A percentile compares a stretch with the other conserved stretches of the same genome.
Evolutionary conservation across 2,888 invertebrate genomes (phyloP).

Genomic region (Spisula solida): DNA sequence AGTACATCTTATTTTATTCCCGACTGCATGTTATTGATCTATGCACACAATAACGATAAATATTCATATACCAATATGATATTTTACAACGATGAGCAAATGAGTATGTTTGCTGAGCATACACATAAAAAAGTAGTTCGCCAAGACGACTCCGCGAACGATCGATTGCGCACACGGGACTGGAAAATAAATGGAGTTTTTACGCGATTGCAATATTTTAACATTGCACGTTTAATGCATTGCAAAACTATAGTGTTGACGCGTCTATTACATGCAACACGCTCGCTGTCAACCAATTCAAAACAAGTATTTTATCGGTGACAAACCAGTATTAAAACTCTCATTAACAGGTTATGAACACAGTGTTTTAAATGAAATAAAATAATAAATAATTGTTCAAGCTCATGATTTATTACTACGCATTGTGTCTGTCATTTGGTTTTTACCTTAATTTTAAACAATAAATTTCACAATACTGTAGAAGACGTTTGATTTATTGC

Average conservation of each 20-base stretch:
- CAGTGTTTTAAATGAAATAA: neutral
- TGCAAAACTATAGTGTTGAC: neutral
- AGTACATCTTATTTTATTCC: neutral
- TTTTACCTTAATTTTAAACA: too few relatives aligned
- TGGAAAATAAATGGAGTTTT: conserved; percentile 35
- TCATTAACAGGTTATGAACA: neutral
- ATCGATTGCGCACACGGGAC: conserved; percentile 51
- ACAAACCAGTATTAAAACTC: neutral
- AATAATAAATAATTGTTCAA: too few relatives aligned
- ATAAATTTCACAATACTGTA: too few relatives aligned
- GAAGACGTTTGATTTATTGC: too few relatives aligned
- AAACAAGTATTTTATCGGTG: neutral
- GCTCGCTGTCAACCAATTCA: neutral
- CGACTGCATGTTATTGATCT: neutral
- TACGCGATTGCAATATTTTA: neutral
- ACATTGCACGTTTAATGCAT: neutral
- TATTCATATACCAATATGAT: conserved; percentile 8
- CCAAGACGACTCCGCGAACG: conserved; percentile 22
- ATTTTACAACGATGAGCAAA: conserved; percentile 29
- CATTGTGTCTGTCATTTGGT: too few relatives aligned
- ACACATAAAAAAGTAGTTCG: conserved; percentile 45
- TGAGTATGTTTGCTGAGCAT: conserved; percentile 54
- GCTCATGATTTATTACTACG: too few relatives aligned
- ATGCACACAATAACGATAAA: neutral
- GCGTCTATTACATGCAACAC: neutral